Evolutionary conservation across 1,140 invertebrate species (phyloP).

Genomic region (Batillaria attramentaria): DNA sequence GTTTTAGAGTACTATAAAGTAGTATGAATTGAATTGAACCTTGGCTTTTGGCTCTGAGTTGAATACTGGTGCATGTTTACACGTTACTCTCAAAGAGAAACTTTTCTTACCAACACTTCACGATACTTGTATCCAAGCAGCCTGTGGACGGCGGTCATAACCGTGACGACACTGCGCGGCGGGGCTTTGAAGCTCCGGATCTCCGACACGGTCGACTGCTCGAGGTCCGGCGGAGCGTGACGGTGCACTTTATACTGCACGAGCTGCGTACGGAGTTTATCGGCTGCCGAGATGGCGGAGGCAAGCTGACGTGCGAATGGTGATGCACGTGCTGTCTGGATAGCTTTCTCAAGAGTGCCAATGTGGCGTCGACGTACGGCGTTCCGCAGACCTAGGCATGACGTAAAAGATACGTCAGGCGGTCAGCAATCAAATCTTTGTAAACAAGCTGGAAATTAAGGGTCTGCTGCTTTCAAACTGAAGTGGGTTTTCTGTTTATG

Average conservation of each 20-base stretch:
- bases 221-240: conserved; percentile 38
- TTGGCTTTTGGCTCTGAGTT: too few relatives aligned
- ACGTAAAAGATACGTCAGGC: background rate
- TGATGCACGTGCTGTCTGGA: conserved; percentile 47
- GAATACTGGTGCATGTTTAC: too few relatives aligned
- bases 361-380: conserved; percentile 53
- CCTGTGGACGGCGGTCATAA: conserved; percentile 52
- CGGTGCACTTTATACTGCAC: conserved; percentile 44
- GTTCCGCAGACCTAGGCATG: conserved; percentile 51
- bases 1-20: too few relatives aligned
- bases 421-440: background rate
- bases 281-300: conserved; percentile 49
- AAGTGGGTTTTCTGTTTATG: too few relatives aligned
- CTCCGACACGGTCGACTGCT: conserved; percentile 57
- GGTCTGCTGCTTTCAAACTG: too few relatives aligned
- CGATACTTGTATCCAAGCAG: conserved; percentile 52
- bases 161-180: conserved; percentile 49
- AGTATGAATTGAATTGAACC: too few relatives aligned
- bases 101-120: conserved; percentile 41
- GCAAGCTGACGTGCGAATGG: conserved; percentile 46
- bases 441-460: too few relatives aligned
- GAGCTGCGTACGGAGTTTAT: conserved; percentile 53
- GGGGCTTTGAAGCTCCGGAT: conserved; percentile 56
- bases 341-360: conserved; percentile 52
- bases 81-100: too few relatives aligned